phyloP scores from a whole-genome alignment of 2,888 invertebrate species.

The Xestia xanthographa region DNA sequence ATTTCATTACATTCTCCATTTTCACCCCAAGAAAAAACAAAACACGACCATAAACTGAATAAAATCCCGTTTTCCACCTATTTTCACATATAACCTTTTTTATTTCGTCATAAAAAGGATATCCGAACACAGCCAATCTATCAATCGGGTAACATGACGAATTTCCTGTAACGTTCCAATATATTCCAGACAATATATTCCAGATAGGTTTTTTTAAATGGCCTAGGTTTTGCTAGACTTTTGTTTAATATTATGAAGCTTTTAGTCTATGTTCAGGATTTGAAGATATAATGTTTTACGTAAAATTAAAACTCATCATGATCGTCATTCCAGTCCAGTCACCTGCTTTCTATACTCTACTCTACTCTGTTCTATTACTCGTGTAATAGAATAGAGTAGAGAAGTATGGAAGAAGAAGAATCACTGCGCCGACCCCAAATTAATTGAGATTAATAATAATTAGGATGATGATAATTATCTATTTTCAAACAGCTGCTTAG shows the following conservation, averaged over 20 bases:
- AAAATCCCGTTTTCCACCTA: neutral
- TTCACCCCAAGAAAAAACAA: slow-evolving; percentile 27
- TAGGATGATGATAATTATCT: too few relatives aligned
- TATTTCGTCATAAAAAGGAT: slow-evolving; percentile 32
- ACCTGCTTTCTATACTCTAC: too few relatives aligned
- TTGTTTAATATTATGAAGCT: neutral
- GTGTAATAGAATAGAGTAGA: too few relatives aligned
- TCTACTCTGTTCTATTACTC: too few relatives aligned
- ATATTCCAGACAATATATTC: slow-evolving; percentile 15
- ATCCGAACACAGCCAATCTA: neutral
- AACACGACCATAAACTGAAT: slow-evolving; percentile 8
- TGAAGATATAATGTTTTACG: too few relatives aligned
- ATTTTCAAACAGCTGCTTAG: too few relatives aligned
- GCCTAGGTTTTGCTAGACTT: neutral
- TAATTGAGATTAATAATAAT: too few relatives aligned
- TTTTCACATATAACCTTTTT: slow-evolving; percentile 30
- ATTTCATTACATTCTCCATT: neutral
- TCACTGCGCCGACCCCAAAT: too few relatives aligned
- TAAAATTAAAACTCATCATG: too few relatives aligned
- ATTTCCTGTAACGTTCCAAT: slow-evolving; percentile 22
- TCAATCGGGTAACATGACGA: slow-evolving; percentile 16
- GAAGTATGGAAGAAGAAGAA: too few relatives aligned
- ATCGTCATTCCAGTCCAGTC: too few relatives aligned
- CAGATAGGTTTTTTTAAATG: slow-evolving; percentile 8
- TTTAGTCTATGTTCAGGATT: neutral